These are phyloP conservation scores for Tupaia tana DNA, from an alignment of 2,113 vertebrate species.

Conservation along the genomic window DNA sequence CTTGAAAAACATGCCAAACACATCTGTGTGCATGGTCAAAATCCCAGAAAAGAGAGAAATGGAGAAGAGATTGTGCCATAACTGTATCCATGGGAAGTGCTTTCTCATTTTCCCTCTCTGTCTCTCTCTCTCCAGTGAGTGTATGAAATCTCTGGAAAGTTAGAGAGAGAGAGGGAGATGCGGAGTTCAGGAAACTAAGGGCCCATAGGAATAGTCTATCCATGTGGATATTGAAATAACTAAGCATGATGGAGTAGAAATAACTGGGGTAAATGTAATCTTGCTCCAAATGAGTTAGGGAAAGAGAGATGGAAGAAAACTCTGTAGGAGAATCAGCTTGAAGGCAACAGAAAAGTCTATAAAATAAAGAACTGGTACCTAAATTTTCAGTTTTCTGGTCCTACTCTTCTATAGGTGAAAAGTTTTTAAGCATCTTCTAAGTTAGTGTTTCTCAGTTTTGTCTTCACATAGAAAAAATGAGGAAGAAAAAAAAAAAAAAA, in stretches of 20 bases:
- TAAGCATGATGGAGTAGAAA: neutral
- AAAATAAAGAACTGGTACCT: neutral
- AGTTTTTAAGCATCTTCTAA: neutral
- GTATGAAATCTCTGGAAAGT: too few species aligned
- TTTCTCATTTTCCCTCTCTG: too few species aligned
- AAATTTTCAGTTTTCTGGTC: neutral
- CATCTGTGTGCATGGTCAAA: too few species aligned
- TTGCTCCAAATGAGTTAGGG: neutral
- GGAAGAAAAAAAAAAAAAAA: neutral
- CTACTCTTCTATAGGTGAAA: neutral
- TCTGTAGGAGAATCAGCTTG: neutral
- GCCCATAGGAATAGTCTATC: neutral
- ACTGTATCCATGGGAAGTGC: too few species aligned
- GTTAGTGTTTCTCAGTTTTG: neutral
- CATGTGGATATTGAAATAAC: neutral
- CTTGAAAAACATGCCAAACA: too few species aligned
- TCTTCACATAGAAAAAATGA: neutral
- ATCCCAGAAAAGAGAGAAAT: too few species aligned
- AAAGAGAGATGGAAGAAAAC: neutral
- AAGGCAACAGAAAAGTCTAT: neutral
- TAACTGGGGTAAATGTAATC: neutral
- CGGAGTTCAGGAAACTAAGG: neutral
- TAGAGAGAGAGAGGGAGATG: too few species aligned
- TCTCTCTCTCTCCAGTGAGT: too few species aligned
- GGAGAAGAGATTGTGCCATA: too few species aligned